A percentile compares a stretch with the other conserved stretches of the same genome.
phyloP scores from a whole-genome alignment of 2,113 vertebrate species.

The Garra rufa region DNA sequence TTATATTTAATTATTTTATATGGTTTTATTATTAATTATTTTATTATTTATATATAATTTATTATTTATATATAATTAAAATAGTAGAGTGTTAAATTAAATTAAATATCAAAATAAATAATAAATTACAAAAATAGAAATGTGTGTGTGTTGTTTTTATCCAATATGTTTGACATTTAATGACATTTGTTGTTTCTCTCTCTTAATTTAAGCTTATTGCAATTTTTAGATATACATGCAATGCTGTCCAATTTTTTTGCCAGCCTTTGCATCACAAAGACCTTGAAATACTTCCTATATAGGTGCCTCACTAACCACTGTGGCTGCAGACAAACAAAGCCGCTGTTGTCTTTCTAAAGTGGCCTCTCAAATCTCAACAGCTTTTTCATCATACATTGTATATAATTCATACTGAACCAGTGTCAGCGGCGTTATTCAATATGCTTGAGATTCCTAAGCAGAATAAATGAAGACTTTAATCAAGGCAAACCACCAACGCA shows the following conservation, averaged over 20 bases:
- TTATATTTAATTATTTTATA: too few relatives aligned
- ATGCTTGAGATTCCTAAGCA: conserved; percentile 68
- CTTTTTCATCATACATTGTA: conserved; percentile 61
- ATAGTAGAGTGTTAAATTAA: too few relatives aligned
- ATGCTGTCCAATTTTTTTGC: too few relatives aligned
- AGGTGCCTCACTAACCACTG: neutral
- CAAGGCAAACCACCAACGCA: conserved; percentile 76
- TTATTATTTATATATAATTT: too few relatives aligned
- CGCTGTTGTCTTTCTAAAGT: neutral
- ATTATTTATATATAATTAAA: too few relatives aligned
- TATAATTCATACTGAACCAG: conserved; percentile 77
- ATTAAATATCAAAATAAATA: too few relatives aligned
- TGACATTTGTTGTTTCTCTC: neutral
- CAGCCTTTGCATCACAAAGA: neutral
- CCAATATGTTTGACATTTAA: neutral
- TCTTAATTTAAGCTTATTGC: neutral
- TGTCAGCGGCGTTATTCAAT: conserved; percentile 66
- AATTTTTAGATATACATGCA: too few relatives aligned
- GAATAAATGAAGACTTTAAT: conserved; percentile 76
- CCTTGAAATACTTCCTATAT: neutral
- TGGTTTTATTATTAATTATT: too few relatives aligned
- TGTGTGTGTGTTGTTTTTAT: too few relatives aligned
- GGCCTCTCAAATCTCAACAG: conserved; percentile 21
- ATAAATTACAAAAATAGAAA: too few relatives aligned
- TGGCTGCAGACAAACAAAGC: neutral